Evolutionary conservation across 2,888 invertebrate species (phyloP).

Genomic region (Griposia aprilina): DNA sequence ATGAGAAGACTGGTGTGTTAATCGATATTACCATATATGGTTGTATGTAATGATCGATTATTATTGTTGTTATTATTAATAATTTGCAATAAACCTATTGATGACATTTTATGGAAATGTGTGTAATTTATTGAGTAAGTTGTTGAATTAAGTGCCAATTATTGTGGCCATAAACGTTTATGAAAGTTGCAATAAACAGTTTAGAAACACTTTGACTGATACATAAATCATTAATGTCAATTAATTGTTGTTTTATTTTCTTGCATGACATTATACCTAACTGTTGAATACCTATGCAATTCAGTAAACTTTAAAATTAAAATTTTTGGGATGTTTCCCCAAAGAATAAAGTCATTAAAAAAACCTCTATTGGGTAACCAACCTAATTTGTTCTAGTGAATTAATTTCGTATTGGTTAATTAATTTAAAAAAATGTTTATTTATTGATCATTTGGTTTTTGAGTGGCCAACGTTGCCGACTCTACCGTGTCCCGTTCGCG

Average conservation of each 20-base stretch:
- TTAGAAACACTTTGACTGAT: slow-evolving; percentile 27
- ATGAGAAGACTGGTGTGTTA: slow-evolving; percentile 27
- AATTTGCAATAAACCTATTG: slow-evolving; percentile 45
- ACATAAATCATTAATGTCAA: slow-evolving; percentile 42
- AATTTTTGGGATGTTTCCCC: background rate
- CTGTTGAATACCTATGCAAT: background rate
- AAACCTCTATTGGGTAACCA: background rate
- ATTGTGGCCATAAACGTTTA: slow-evolving; percentile 22
- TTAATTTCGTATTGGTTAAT: background rate
- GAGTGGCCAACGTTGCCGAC: slow-evolving; percentile 71
- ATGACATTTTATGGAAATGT: slow-evolving; percentile 33
- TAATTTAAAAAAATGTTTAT: background rate
- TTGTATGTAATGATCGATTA: slow-evolving; percentile 38
- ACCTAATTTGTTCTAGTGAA: background rate
- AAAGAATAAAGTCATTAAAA: background rate
- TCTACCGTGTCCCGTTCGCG: slow-evolving; percentile 74
- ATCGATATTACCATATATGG: slow-evolving; percentile 46
- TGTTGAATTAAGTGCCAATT: slow-evolving; percentile 36
- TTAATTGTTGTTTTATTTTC: slow-evolving; percentile 54
- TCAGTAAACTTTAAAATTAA: background rate
- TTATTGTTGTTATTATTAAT: slow-evolving; percentile 30
- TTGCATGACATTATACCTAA: background rate
- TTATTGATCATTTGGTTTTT: background rate
- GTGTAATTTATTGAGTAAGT: slow-evolving; percentile 34
- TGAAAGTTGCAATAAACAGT: slow-evolving; percentile 43